A percentile compares a stretch with the other conserved stretches of the same genome.
phyloP scores from a whole-genome alignment of 2,888 invertebrate genomes.

The Orthonychiurus folsomi region DNA sequence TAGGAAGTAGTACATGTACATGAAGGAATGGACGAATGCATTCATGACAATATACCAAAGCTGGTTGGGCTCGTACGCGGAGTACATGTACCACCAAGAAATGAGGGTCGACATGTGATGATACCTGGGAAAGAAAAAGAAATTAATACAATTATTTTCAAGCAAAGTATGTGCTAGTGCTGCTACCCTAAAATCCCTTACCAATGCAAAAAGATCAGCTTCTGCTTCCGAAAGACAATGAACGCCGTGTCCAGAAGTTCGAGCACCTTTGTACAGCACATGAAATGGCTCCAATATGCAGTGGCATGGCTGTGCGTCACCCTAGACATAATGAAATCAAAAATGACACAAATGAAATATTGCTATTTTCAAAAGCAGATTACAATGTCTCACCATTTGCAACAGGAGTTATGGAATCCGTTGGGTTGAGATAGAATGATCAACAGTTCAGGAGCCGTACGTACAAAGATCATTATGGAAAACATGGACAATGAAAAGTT shows the following conservation, averaged over 20 bases:
- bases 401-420: background rate
- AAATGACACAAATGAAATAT: background rate
- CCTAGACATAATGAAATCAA: background rate
- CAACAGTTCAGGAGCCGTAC: background rate
- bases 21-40: constrained; percentile 27
- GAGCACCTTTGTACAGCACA: background rate
- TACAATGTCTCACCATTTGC: background rate
- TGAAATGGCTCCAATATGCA: background rate
- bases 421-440: background rate
- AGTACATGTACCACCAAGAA: constrained; percentile 36
- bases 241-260: background rate
- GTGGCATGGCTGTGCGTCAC: background rate
- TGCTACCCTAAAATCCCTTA: background rate
- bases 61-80: constrained; percentile 32
- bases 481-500: background rate
- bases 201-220: background rate
- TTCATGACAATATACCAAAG: constrained; percentile 33
- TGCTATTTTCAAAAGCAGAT: too few species aligned
- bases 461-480: background rate
- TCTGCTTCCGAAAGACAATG: background rate
- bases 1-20: constrained; percentile 31
- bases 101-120: constrained; percentile 32
- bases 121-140: constrained; percentile 23
- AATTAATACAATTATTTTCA: too few species aligned
- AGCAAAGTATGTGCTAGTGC: background rate